Conservation (phyloP, 2,113 vertebrate species). For the Rhinichthys klamathensis region DNA sequence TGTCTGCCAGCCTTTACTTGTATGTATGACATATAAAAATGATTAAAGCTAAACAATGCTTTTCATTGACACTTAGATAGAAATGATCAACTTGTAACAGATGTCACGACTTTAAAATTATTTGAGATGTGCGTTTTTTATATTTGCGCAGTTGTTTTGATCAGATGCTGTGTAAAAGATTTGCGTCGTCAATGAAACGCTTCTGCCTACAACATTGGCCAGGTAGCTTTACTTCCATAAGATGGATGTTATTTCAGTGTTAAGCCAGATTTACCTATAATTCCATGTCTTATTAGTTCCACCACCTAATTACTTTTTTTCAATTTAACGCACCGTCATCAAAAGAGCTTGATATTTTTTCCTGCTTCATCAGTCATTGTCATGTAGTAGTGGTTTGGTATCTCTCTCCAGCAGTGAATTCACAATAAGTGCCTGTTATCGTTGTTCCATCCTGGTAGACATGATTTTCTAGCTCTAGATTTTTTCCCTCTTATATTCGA, state of each 20-base stretch:
- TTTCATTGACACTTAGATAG: background rate
- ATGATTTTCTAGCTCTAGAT: too few species aligned
- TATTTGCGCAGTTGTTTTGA: background rate
- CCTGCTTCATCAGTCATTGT: conserved; percentile 18
- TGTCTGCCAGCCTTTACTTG: background rate
- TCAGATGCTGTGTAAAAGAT: background rate
- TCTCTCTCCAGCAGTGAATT: conserved; percentile 14
- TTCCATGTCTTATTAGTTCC: conserved; percentile 29
- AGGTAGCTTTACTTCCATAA: background rate
- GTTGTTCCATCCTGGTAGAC: background rate
- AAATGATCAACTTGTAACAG: background rate
- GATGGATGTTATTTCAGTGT: background rate
- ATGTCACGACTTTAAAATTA: background rate
- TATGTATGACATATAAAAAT: background rate
- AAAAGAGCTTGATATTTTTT: conserved; percentile 5
- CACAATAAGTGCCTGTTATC: background rate
- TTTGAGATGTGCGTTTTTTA: background rate
- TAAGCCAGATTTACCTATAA: conserved; percentile 28
- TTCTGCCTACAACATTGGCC: background rate
- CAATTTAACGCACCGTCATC: conserved; percentile 18
- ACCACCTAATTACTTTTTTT: conserved; percentile 30
- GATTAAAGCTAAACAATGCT: background rate
- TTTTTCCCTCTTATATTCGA: background rate
- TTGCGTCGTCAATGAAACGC: background rate
- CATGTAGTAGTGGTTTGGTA: background rate